A percentile compares a stretch with the other conserved stretches of the same genome.
phyloP scores from a whole-genome alignment of 1,140 invertebrate genomes.

The Pogonognathellus flavescens region DNA sequence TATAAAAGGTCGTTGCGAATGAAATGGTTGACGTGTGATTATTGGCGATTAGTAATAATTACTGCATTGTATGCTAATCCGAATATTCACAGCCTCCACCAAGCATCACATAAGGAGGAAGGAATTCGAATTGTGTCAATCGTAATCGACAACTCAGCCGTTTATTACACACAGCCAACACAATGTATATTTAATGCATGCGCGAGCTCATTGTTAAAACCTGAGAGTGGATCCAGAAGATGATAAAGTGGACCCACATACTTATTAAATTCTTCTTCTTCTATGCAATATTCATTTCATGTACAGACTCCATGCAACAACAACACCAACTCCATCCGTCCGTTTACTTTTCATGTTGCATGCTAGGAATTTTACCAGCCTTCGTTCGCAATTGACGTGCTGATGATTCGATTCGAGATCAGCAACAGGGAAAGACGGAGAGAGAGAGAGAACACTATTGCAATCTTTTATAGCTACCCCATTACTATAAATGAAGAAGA shows the following conservation, averaged over 20 bases:
- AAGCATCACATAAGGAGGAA: neutral
- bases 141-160: slow-evolving; percentile 8
- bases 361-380: too few relatives aligned
- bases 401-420: too few relatives aligned
- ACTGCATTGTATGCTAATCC: slow-evolving; percentile 35
- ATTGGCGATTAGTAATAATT: slow-evolving; percentile 44
- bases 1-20: slow-evolving; percentile 23
- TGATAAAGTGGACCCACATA: neutral
- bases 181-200: neutral
- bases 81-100: slow-evolving; percentile 18
- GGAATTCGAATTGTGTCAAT: slow-evolving; percentile 33
- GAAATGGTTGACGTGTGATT: slow-evolving; percentile 43
- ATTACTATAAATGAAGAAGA: too few relatives aligned
- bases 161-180: slow-evolving; percentile 28
- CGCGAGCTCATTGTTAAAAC: neutral
- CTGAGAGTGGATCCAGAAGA: neutral
- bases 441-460: too few relatives aligned
- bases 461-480: too few relatives aligned
- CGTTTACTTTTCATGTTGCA: too few relatives aligned
- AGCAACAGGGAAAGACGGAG: too few relatives aligned
- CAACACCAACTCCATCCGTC: too few relatives aligned
- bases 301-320: too few relatives aligned
- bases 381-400: too few relatives aligned
- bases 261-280: too few relatives aligned
- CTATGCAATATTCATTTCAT: too few relatives aligned